Evolutionary conservation across 2,113 vertebrate species (phyloP).

Genomic region (Struthidea cinerea): DNA sequence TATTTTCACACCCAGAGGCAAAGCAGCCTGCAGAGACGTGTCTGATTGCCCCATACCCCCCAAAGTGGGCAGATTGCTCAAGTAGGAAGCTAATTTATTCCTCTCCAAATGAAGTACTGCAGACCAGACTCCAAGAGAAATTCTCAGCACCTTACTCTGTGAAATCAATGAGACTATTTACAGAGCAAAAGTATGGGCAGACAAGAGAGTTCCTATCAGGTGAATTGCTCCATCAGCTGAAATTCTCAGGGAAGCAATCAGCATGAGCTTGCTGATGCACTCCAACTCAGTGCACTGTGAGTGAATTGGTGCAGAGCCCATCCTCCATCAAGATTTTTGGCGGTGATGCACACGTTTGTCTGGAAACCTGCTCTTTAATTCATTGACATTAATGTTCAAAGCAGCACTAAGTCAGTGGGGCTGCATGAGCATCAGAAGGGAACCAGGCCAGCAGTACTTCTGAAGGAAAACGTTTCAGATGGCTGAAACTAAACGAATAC

Average conservation of each 20-base stretch:
- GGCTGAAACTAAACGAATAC: background rate
- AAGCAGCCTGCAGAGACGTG: background rate
- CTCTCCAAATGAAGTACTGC: background rate
- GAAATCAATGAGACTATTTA: background rate
- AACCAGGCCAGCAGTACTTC: background rate
- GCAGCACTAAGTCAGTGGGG: background rate
- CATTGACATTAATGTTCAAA: background rate
- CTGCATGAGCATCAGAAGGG: background rate
- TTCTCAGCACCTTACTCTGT: background rate
- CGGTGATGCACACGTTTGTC: rapidly evolving
- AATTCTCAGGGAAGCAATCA: background rate
- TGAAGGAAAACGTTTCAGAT: background rate
- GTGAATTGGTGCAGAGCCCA: background rate
- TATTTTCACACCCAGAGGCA: background rate
- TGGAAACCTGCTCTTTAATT: background rate
- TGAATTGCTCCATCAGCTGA: background rate
- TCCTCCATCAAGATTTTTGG: background rate
- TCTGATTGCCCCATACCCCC: background rate
- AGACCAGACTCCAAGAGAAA: background rate
- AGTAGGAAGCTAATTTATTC: background rate
- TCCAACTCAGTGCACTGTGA: background rate
- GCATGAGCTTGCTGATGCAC: background rate
- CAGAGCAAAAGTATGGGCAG: background rate
- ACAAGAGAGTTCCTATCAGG: background rate
- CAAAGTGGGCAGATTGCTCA: background rate